A percentile compares a stretch with the other conserved stretches of the same genome.
These are phyloP conservation scores for Pungitius pungitius DNA, from an alignment of 2,113 vertebrate genomes.

Conservation along the genomic window DNA sequence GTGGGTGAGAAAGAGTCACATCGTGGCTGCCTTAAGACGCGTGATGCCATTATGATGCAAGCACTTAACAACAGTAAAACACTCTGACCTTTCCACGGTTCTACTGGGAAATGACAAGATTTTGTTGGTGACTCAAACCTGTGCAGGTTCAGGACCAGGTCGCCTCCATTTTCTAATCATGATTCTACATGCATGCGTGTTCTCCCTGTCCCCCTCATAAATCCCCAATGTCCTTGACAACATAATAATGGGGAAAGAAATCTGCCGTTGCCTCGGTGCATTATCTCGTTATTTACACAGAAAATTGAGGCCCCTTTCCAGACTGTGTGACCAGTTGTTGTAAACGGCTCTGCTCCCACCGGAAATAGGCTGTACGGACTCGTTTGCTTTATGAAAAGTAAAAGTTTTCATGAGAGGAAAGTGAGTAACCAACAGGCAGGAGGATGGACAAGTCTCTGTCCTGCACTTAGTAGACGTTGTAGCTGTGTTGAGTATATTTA, in stretches of 20 bases:
- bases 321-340: slow-evolving; percentile 42
- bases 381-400: not conserved
- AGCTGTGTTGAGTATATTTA: too few relatives aligned
- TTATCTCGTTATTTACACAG: slow-evolving; percentile 58
- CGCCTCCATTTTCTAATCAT: slow-evolving; percentile 36
- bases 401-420: not conserved
- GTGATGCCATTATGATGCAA: slow-evolving; percentile 41
- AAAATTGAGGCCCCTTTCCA: slow-evolving; percentile 1
- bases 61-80: slow-evolving; percentile 41
- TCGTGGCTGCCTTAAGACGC: slow-evolving; percentile 28
- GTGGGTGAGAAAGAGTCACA: slow-evolving; percentile 49
- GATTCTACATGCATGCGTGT: slow-evolving; percentile 12
- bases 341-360: slow-evolving; percentile 54
- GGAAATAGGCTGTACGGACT: slow-evolving; percentile 55
- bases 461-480: too few relatives aligned
- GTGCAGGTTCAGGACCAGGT: slow-evolving; percentile 2
- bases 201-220: slow-evolving; percentile 37
- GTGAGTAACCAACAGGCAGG: not conserved
- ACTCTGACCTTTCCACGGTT: slow-evolving; percentile 17
- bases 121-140: slow-evolving; percentile 28
- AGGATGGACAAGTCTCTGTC: not conserved
- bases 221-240: slow-evolving; percentile 40
- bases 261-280: slow-evolving; percentile 33
- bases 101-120: slow-evolving; percentile 5
- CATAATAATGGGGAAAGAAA: slow-evolving; percentile 15